Evolutionary conservation across 1,140 invertebrate genomes (phyloP), one percentile per base, ranked within the genome.

Genomic region (Penaeus indicus): DNA sequence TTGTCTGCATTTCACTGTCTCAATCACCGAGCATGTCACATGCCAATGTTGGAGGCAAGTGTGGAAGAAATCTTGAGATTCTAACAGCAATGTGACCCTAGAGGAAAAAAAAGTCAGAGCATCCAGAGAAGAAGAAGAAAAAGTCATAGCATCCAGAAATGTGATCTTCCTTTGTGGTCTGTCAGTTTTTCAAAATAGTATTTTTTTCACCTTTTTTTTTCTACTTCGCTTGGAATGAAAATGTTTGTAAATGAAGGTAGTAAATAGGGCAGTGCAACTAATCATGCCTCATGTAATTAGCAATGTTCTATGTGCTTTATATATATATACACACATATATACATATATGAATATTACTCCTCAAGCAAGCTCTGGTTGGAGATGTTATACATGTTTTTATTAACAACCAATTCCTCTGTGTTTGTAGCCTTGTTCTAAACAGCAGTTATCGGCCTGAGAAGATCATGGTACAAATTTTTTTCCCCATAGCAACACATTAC

Each of bases 221-320:
- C 19, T 85, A 72, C 42, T 60, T 85, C 77, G 69, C 84, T 42
- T 54, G 62, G 67, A 27, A 61, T 60, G 84, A 85, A 77, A 61
- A 32, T 77, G 69, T 75, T 85, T 85, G 21, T 16, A 60, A 61
- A 54, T 81, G 85, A 86, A 62, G 21, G 54, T 86, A 63, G 64
- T 81, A 63, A 42, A 42, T 78, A 79, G 64, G 47, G 63, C 80
- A 86, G 54, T 38, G 42, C 75, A 86, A 19, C 63, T 86, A 27
- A 67, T 80, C 67, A 25, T 86, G 85, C 77, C 32, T 38, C 42
- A 25, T 86, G 85, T 80, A 86, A 86, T 79, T 86, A 80, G 84
- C 84, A 85, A 61, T 77, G 84, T 85, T 85, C 42, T 85, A 64
- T 85, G 84, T 85, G 84, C 84, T 85, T 85, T 77, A 85, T 85